Evolutionary conservation across 2,113 vertebrate species (phyloP), one percentile per base, ranked within the genome.

Genomic region (Patagioenas fasciata): DNA sequence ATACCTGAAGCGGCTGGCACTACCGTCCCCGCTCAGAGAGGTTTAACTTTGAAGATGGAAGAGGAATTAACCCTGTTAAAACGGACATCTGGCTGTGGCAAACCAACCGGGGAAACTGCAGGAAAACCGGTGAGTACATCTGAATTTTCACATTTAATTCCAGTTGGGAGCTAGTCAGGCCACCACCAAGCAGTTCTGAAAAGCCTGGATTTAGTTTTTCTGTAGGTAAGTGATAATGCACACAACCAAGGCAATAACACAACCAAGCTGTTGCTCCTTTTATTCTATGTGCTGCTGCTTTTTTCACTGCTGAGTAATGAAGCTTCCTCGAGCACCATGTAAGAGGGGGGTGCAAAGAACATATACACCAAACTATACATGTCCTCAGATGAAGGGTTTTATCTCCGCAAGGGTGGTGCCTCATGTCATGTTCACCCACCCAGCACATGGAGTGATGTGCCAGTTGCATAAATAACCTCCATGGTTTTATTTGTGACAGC

Each of bases 311-410:
- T 44, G 31, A 80, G 40, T 47, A 74, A 13, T 3, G 2, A 78
- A 90, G 44, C 32, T 78, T 31, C 29, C 56, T 78, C 0, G 0
- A 81, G 32, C 23, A 4, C 5, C 12, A 0, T 24, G 32, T 38
- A 15, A 57, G 38, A 50, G 23, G n/a, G n/a, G 14, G 21, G 80
- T 34, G 53, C 62, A 34, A 54, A 26, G 42, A 50, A 25, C 34
- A 9, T 13, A 1, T 0, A 2, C 0, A 1, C 51, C 51, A 31
- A 47, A 28, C 28, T 26, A 3, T 9, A 40, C 5, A 0, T 16
- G 31, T 32, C n/a, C 32, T 60, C 2, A 3, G 38, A 16, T 10
- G n/a, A 65, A 51, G 47, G 64, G 8, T 40, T 72, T 83, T 4
- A 29, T 54, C 36, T 15, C 15, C 38, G 50, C 11, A 25, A 1